Evolutionary conservation across 2,888 invertebrate species (phyloP).

Genomic region (Sympetrum striolatum): DNA sequence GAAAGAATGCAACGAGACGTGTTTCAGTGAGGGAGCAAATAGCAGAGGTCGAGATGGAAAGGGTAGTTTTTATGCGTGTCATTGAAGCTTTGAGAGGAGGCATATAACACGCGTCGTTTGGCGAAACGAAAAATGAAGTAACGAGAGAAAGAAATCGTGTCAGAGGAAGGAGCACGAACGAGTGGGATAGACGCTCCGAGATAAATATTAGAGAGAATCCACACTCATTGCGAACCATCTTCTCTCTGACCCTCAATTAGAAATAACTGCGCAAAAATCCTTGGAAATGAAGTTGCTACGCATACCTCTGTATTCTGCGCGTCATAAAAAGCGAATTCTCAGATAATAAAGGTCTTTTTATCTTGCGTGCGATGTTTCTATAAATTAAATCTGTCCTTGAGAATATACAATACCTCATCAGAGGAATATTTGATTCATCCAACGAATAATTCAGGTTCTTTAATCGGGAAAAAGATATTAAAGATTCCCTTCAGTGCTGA

Average conservation of each 20-base stretch:
- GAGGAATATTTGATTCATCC: no score
- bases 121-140: slow-evolving; percentile 35
- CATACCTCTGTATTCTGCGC: no score
- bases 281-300: neutral
- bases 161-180: slow-evolving; percentile 29
- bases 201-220: neutral
- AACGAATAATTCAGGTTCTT: no score
- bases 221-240: neutral
- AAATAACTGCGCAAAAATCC: neutral
- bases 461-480: no score
- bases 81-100: neutral
- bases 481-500: no score
- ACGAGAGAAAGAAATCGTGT: neutral
- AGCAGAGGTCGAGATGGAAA: neutral
- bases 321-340: no score
- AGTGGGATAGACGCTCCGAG: neutral
- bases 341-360: neutral
- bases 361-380: neutral
- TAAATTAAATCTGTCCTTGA: no score
- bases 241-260: neutral
- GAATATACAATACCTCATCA: no score
- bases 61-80: neutral
- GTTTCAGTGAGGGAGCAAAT: no score
- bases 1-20: no score
- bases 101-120: slow-evolving; percentile 27